phyloP scores from a whole-genome alignment of 2,113 vertebrate species.

The Reinhardtius hippoglossoides region DNA sequence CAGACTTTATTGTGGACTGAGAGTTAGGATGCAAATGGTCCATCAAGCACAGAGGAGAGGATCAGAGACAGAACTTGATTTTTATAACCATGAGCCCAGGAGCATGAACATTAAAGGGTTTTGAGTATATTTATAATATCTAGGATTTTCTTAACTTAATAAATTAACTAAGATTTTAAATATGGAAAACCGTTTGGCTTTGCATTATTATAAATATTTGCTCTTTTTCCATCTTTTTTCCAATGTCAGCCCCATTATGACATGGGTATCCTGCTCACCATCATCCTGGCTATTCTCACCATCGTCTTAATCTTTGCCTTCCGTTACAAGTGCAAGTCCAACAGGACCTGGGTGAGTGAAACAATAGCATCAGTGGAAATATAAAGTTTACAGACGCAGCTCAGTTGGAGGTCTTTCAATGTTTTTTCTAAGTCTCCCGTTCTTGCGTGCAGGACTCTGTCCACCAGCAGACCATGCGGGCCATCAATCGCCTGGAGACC shows the following conservation, averaged over 20 bases:
- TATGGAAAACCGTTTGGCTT: not conserved
- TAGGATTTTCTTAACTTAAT: no score
- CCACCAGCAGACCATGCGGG: conserved; percentile 92
- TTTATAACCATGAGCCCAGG: no score
- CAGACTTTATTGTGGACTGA: no score
- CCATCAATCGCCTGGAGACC: conserved; percentile 90
- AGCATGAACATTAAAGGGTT: no score
- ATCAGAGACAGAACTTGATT: no score
- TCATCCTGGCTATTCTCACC: conserved; percentile 89
- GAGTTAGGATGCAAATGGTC: no score
- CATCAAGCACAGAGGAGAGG: no score
- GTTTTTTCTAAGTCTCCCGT: not conserved
- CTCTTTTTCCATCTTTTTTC: not conserved
- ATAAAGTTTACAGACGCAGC: not conserved
- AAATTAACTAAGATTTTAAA: not conserved
- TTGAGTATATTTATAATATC: no score
- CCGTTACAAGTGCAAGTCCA: conserved; percentile 89
- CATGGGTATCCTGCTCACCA: conserved; percentile 92
- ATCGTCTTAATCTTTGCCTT: conserved; percentile 89
- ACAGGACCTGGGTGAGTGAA: conserved; percentile 87
- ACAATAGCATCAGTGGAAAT: not conserved
- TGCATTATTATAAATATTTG: not conserved
- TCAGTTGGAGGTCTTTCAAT: not conserved
- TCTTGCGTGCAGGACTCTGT: conserved; percentile 84
- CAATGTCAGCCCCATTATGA: conserved; percentile 89